Conservation (phyloP, 2,797 vertebrate genomes). For the Lerista edwardsae region DNA sequence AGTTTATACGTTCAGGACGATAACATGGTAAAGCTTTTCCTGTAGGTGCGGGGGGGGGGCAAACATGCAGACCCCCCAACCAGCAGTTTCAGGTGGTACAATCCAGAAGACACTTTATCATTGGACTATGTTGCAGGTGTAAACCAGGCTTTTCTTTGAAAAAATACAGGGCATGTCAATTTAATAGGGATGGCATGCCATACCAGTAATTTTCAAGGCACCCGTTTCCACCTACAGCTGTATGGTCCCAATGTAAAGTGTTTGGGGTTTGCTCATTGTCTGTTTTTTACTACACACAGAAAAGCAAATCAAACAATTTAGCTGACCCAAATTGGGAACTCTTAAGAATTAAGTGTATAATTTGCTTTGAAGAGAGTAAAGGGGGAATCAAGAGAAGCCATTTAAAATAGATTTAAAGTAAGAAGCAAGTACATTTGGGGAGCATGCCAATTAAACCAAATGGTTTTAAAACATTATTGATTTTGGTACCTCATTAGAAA, state of each 20-base stretch:
- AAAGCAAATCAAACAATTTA: conserved; percentile 11
- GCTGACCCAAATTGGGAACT: neutral
- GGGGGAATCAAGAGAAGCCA: neutral
- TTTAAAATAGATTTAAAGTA: conserved; percentile 2
- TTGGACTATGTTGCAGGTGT: neutral
- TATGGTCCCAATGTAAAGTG: neutral
- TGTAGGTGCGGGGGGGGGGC: neutral
- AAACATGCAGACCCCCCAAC: too few relatives aligned
- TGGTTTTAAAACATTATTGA: conserved; percentile 10
- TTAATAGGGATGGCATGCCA: neutral
- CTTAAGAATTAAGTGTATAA: neutral
- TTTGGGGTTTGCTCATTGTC: conserved; percentile 1
- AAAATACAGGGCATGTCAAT: neutral
- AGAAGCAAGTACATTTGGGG: neutral
- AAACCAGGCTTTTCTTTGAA: neutral
- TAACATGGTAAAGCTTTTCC: neutral
- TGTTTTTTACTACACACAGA: neutral
- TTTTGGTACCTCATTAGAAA: neutral
- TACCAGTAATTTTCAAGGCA: neutral
- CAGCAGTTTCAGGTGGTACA: neutral
- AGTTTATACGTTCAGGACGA: neutral
- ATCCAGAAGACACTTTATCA: neutral
- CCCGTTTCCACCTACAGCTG: neutral
- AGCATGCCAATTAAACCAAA: conserved; percentile 11
- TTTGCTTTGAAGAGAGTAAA: conserved; percentile 1